These are phyloP conservation scores for Rhagium mordax DNA, from an alignment of 2,888 invertebrate genomes.

Conservation along the genomic window DNA sequence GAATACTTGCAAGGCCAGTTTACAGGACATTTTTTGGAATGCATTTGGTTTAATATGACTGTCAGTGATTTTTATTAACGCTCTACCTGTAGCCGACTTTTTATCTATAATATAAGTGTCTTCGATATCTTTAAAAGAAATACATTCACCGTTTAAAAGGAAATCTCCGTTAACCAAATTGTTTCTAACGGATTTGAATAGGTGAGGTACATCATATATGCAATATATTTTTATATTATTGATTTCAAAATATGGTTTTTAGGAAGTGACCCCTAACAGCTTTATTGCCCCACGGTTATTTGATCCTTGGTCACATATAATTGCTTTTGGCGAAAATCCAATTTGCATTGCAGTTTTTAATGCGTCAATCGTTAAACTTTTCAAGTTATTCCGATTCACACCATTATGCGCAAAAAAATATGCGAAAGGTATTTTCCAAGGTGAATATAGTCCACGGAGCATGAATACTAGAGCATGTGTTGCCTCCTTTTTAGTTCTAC, in stretches of 20 bases:
- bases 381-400: not conserved
- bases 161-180: conserved; percentile 12
- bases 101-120: not conserved
- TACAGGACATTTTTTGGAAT: not conserved
- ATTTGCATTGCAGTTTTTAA: not conserved
- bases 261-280: not conserved
- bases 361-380: not conserved
- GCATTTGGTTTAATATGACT: not conserved
- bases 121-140: not conserved
- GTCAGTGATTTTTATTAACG: not conserved
- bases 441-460: conserved; percentile 27
- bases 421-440: conserved; percentile 43
- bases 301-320: conserved; percentile 28
- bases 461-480: conserved; percentile 36
- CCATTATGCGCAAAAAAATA: conserved; percentile 44
- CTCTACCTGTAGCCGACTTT: not conserved
- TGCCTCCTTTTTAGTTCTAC: conserved; percentile 15
- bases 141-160: not conserved
- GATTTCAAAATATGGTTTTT: conserved; percentile 11
- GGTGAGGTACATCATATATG: conserved; percentile 12
- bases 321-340: conserved; percentile 7
- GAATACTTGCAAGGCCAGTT: not conserved
- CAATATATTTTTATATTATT: not conserved
- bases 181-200: conserved; percentile 20
- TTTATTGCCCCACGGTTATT: conserved; percentile 16